phyloP scores from a whole-genome alignment of 1,140 invertebrate species.

The Chironomus striatipennis region DNA sequence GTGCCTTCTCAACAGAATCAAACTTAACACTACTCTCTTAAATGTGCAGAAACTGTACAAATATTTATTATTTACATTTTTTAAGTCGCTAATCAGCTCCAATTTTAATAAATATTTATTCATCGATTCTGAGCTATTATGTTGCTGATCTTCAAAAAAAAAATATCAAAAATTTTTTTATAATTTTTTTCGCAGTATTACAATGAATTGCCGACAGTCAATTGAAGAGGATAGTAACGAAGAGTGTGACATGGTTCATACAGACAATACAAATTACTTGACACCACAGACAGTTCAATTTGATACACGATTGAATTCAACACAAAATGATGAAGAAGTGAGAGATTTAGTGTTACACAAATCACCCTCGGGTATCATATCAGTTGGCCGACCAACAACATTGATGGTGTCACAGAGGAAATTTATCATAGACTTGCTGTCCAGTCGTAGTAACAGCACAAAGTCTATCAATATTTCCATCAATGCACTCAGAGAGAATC shows the following conservation, averaged over 20 bases:
- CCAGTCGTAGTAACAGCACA: constrained; percentile 24
- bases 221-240: no score
- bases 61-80: no score
- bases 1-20: no score
- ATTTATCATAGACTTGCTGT: constrained; percentile 32
- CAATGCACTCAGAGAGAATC: not conserved
- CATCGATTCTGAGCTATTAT: no score
- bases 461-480: constrained; percentile 28
- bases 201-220: no score
- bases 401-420: constrained; percentile 29
- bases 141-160: no score
- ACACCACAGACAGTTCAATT: not conserved
- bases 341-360: not conserved
- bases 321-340: not conserved
- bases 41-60: no score
- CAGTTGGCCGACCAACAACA: not conserved
- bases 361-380: not conserved
- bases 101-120: no score
- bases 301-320: constrained; percentile 27
- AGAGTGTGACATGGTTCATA: not conserved
- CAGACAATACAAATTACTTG: not conserved
- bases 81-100: no score
- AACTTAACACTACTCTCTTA: no score
- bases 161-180: no score
- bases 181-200: no score